These are phyloP conservation scores for Wasmannia auropunctata DNA, from an alignment of 1,140 invertebrate genomes.

Conservation along the genomic window DNA sequence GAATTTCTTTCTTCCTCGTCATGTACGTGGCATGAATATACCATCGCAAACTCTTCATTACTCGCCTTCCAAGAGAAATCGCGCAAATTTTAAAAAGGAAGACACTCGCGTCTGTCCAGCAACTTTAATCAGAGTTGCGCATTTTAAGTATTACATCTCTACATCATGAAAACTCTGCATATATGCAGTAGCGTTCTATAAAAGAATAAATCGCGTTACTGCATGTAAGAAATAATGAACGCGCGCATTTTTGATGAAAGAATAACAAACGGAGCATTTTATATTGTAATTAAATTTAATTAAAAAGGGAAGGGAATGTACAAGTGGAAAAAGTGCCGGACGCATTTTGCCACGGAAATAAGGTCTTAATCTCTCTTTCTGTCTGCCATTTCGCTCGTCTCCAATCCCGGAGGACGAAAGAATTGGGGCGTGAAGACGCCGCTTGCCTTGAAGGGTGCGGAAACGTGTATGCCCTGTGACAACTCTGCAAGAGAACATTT, in stretches of 20 bases:
- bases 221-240: conserved; percentile 15
- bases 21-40: conserved; percentile 61
- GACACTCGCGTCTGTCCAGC: conserved; percentile 12
- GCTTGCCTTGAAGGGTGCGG: conserved; percentile 4
- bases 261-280: background rate
- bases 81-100: conserved; percentile 43
- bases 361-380: conserved; percentile 40
- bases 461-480: conserved; percentile 29
- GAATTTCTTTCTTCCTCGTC: conserved; percentile 59
- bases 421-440: conserved; percentile 62
- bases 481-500: conserved; percentile 35
- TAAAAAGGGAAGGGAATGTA: background rate
- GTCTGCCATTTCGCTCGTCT: background rate
- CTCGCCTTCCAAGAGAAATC: conserved; percentile 41
- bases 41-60: conserved; percentile 54
- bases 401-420: conserved; percentile 15
- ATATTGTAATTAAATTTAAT: conserved; percentile 27
- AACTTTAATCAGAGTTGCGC: conserved; percentile 43
- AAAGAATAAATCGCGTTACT: conserved; percentile 14
- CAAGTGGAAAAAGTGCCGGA: background rate
- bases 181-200: background rate
- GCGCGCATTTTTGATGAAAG: conserved; percentile 10
- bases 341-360: conserved; percentile 50
- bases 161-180: conserved; percentile 9
- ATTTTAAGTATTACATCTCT: conserved; percentile 24